Evolutionary conservation across 1,140 invertebrate genomes (phyloP), one percentile per base, ranked within the genome.

Genomic region (Chrysomallon squamiferum): DNA sequence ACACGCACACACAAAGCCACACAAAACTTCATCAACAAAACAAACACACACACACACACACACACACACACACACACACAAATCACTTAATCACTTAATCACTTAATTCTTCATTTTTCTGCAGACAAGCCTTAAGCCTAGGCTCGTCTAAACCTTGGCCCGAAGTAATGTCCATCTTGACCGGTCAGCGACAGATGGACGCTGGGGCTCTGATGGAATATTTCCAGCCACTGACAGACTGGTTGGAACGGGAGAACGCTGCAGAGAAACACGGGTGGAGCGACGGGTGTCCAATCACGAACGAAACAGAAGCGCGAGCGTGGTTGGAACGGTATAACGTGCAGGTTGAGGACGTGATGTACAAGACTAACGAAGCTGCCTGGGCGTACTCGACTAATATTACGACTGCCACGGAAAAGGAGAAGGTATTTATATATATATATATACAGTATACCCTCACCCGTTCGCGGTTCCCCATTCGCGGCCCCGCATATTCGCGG

Each of bases 81-180:
- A 5, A 38, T 15, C 35, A 5, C 15, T 15, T 38, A 5, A 7
- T 38, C 91, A 60, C 5, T 7, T 38, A 38, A 7, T 38, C 35
- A 38, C 15, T n/a, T 27, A 27, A 0, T 0, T 54, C 15, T 50
- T 15, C 27, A 27, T 20, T 18, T 2, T 41, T 76, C 57, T 75
- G 73, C 68, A 93, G 92, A 72, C 87, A 88, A 54, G 93, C 95
- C 91, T 82, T 96, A 41, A 88, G 89, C 66, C 82, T 95, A 86
- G 94, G 94, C 35, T 89, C 91, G 0, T 94, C 92, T 0, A 88
- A 88, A 72, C 91, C 92, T 13, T 96, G 94, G 94, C 90, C 89
- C 41, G 91, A 93, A 69, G 92, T 92, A 56, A 89, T 96, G 89
- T 89, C 93, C 80, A 88, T 88, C 25, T 83, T 96, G 22, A 93